A percentile compares a stretch with the other conserved stretches of the same genome.
phyloP scores from a whole-genome alignment of 1,140 invertebrate genomes.

The Lordiphosa collinella region DNA sequence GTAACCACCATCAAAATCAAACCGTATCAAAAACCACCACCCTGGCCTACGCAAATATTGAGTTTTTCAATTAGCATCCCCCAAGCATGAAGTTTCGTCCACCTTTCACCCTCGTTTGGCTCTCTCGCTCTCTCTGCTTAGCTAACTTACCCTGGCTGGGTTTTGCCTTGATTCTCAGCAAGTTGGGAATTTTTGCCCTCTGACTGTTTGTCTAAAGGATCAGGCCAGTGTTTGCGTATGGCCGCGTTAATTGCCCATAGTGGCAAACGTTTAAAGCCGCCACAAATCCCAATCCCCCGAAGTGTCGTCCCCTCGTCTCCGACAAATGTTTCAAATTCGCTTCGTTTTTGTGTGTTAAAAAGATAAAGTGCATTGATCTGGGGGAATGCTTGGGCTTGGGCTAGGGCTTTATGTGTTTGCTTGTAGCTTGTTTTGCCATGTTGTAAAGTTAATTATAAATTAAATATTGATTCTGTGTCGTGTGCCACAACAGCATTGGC shows the following conservation, averaged over 20 bases:
- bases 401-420: slow-evolving; percentile 32
- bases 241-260: slow-evolving; percentile 76
- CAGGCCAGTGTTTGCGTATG: slow-evolving; percentile 67
- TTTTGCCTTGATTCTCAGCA: slow-evolving; percentile 8
- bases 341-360: slow-evolving; percentile 47
- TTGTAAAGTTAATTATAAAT: slow-evolving; percentile 78
- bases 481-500: slow-evolving; percentile 23
- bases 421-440: slow-evolving; percentile 65
- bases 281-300: slow-evolving; percentile 58
- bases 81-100: slow-evolving; percentile 30
- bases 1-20: slow-evolving; percentile 17
- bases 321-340: slow-evolving; percentile 18
- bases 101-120: not conserved
- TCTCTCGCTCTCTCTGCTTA: not conserved
- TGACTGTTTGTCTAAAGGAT: slow-evolving; percentile 71
- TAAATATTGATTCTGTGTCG: slow-evolving; percentile 74
- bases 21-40: slow-evolving; percentile 28
- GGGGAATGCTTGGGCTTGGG: slow-evolving; percentile 18
- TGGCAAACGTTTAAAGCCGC: slow-evolving; percentile 74
- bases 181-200: slow-evolving; percentile 9
- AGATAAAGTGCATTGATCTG: slow-evolving; percentile 51
- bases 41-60: slow-evolving; percentile 66
- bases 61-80: slow-evolving; percentile 73
- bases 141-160: slow-evolving; percentile 3
- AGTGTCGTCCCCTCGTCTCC: slow-evolving; percentile 27